Base-by-base conservation (phyloP, 2,888 invertebrate genomes). In the Sarcophaga subvicina region DNA sequence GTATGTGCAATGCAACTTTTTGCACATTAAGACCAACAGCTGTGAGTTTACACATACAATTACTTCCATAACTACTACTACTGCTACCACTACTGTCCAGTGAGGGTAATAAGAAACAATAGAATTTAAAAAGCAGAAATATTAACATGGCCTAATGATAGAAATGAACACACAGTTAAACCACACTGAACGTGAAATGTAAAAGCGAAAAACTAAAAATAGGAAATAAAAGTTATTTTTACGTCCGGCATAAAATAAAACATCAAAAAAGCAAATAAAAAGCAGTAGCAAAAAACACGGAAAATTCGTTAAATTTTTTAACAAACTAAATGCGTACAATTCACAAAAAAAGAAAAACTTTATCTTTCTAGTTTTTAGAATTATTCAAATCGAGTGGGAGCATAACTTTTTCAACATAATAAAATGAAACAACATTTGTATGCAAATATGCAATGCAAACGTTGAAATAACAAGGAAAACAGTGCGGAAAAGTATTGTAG, bases 121-220 rank as follows among this genome's bases (percentile, higher is more conserved):
- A 37, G 37, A 37, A 37, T 8, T 37, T 8, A 37, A 37, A 22
- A 20, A 73, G 54, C 64, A 76, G 67, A 63, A 78, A 78, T 73
- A 73, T 78, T 85, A 81, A 81, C 75, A 78, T 73, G 69, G 81
- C 69, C 37, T 37, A 37, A 78, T 78, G 73, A 70, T 70, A 75
- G 64, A 81, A 75, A 71, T 69, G 64, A 69, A 79, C 63, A 79
- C 73, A 79, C 72, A 83, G 69, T 20, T 66, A 66, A 14, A 1
- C 10, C 25, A 17, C 0, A 5, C 10, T 14, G 6, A 63, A 12
- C 20, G 12, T 4, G 60, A 78, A 72, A 6, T 63, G 4, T 17
- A 47, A 37, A 37, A 37, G 8, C 37, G 8, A 37, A 37, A 37
- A 10, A 37, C 37, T 37, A 37, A 37, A 37, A 37, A 10, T 8